phyloP scores from a whole-genome alignment of 2,797 vertebrate genomes.

The Sitta carolinensis region DNA sequence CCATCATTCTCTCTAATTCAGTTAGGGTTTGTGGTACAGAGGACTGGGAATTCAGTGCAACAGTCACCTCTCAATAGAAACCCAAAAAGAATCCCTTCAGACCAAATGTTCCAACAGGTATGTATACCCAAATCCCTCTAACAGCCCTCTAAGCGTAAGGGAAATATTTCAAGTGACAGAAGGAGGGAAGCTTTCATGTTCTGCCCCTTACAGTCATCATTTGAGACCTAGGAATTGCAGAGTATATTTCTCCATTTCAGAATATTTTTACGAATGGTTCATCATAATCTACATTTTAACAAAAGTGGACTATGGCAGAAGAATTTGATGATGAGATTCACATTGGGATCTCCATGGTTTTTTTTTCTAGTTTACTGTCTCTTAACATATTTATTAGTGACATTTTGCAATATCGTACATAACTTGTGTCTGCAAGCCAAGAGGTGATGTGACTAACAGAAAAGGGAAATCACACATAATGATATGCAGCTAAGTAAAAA shows the following conservation, averaged over 20 bases:
- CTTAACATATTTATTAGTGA: conserved; percentile 37
- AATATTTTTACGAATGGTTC: neutral
- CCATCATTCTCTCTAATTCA: neutral
- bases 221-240: conserved; percentile 13
- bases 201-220: neutral
- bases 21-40: neutral
- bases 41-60: neutral
- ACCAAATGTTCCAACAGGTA: conserved; percentile 4
- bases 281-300: conserved; percentile 7
- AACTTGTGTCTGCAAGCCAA: conserved; percentile 52
- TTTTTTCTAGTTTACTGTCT: neutral
- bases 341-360: conserved; percentile 16
- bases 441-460: conserved; percentile 50
- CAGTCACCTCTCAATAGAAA: neutral
- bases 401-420: conserved; percentile 39
- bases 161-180: conserved; percentile 6
- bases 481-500: conserved; percentile 28
- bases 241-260: conserved; percentile 32
- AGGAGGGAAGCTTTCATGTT: neutral
- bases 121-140: neutral
- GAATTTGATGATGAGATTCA: neutral
- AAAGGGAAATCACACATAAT: conserved; percentile 53
- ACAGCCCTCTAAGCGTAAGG: conserved; percentile 5
- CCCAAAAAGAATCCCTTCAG: neutral
- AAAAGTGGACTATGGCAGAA: neutral